Evolutionary conservation across 2,113 vertebrate species (phyloP).

Genomic region (Tychaedon coryphoeus): DNA sequence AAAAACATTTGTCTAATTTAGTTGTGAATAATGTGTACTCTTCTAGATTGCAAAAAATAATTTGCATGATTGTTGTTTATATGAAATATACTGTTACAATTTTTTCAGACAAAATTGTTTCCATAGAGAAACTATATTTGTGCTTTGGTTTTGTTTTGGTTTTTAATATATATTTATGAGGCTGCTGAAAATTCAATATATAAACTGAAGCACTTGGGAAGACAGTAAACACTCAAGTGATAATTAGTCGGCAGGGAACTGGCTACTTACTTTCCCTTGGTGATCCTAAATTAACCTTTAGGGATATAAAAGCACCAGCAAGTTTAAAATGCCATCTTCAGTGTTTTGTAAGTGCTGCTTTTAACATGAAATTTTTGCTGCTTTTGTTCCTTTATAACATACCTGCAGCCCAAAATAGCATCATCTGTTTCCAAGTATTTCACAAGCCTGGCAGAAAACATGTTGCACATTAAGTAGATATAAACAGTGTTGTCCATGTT

Average conservation of each 20-base stretch:
- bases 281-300: not conserved
- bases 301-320: not conserved
- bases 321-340: not conserved
- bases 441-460: not conserved
- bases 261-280: not conserved
- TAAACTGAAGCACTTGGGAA: constrained; percentile 3
- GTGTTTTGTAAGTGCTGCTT: not conserved
- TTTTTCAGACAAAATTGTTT: not conserved
- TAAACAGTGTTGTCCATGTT: not conserved
- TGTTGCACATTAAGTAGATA: not conserved
- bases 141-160: not conserved
- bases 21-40: not conserved
- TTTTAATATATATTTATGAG: not conserved
- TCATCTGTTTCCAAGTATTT: not conserved
- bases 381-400: not conserved
- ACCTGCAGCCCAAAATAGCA: not conserved
- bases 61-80: not conserved
- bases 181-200: not conserved
- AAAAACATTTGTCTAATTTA: not conserved
- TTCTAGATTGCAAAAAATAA: not conserved
- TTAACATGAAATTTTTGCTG: not conserved
- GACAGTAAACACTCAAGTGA: not conserved
- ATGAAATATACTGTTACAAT: not conserved
- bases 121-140: not conserved
- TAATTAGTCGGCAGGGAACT: not conserved